phyloP scores from a whole-genome alignment of 2,888 invertebrate genomes.

The Neuroscelio doddi region DNA sequence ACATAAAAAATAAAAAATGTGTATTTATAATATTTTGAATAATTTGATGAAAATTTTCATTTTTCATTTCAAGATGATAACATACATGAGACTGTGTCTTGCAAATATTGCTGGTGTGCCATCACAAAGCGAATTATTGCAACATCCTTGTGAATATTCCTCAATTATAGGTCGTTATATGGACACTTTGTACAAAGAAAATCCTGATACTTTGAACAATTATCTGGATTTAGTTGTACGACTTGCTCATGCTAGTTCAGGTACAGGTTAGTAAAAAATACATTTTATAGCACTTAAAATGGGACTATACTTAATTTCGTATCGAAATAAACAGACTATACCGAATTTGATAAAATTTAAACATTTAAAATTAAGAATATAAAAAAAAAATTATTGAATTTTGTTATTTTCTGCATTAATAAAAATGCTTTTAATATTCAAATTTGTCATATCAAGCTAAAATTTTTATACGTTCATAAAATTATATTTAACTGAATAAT shows the following conservation, averaged over 20 bases:
- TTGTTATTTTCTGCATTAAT: no score
- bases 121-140: conserved; percentile 70
- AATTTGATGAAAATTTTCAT: conserved; percentile 4
- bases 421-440: no score
- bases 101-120: conserved; percentile 77
- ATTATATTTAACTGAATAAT: no score
- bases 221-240: conserved; percentile 81
- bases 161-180: conserved; percentile 81
- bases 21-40: neutral
- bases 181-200: conserved; percentile 74
- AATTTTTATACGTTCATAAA: no score
- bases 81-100: conserved; percentile 86
- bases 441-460: no score
- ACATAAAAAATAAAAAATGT: conserved; percentile 16
- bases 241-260: conserved; percentile 79
- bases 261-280: conserved; percentile 56
- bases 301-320: no score
- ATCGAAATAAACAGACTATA: no score
- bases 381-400: no score
- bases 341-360: no score
- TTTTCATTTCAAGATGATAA: conserved; percentile 77
- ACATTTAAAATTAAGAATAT: no score
- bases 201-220: conserved; percentile 77
- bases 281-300: no score
- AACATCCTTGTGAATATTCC: conserved; percentile 78